Evolutionary conservation across 92 coral and sea anemone species (phyloP), one percentile per base, ranked within the genome.

Genomic region (Heliopora coerulea): DNA sequence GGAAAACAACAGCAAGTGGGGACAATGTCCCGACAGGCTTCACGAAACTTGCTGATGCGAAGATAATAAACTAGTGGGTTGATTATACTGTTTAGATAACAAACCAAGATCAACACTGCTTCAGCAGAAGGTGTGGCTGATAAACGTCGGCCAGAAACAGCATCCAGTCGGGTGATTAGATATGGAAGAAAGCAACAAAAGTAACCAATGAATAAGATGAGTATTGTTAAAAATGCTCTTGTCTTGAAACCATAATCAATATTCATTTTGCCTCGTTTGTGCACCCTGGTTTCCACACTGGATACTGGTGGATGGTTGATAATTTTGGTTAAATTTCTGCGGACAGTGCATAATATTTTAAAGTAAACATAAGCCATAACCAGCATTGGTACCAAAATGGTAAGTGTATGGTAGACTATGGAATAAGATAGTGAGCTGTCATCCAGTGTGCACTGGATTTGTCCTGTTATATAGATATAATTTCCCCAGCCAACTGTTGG

Each of bases 231-330:
- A 40, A 93, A 93, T 9, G 98, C 98, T 56, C 98, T 74, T 42
- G 98, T 93, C 78, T 93, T 93, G 81, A 93, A 93, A 52, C 98
- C 91, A 68, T 93, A 93, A 74, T 93, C 91, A 64, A 93, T 89
- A 65, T 93, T 91, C 96, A 93, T 89, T 73, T 86, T 83, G 46
- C 98, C 98, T 3, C 91, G 90, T 70, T 88, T 85, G 78, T 90
- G 96, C 85, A 92, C 86, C 80, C 91, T 85, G 2, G 98, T 93
- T 31, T 78, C 86, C 76, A 89, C 96, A 15, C 85, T 88, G 19
- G 89, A 86, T 48, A 79, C 86, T 0, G 98, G 98, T 0, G 98
- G 98, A 23, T 93, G 98, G 78, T 93, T 93, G 39, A 88, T 90
- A 62, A 93, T 80, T 44, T 96, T 77, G 0, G 96, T 86, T 4